phyloP scores from a whole-genome alignment of 2,797 vertebrate genomes.

The Ctenopoma kingsleyae region DNA sequence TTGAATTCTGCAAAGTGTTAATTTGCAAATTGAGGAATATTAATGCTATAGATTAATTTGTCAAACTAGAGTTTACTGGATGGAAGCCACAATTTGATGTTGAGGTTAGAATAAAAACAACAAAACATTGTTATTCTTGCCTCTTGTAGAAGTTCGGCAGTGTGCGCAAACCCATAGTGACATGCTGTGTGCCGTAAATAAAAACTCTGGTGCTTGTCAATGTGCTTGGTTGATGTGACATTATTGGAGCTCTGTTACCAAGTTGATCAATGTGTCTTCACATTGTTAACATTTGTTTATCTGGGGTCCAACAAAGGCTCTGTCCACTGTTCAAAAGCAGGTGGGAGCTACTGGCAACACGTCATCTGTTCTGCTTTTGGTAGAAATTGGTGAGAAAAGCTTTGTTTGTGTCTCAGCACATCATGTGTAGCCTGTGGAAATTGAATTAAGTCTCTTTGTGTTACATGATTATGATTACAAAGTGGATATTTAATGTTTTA shows the following conservation, averaged over 20 bases:
- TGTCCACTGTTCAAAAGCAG: not conserved
- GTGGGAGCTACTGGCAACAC: not conserved
- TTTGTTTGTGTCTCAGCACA: conserved; percentile 14
- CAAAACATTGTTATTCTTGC: not conserved
- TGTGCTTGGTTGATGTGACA: not conserved
- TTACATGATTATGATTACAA: conserved; percentile 18
- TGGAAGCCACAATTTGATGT: not conserved
- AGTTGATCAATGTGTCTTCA: not conserved
- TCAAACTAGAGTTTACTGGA: not conserved
- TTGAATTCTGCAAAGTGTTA: not conserved
- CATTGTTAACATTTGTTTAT: not conserved
- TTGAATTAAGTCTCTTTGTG: not conserved
- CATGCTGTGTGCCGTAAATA: not conserved
- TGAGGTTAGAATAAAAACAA: not conserved
- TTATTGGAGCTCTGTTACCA: not conserved
- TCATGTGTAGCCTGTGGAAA: not conserved
- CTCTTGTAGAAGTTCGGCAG: too few relatives aligned
- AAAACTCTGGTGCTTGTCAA: not conserved
- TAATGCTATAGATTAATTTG: not conserved
- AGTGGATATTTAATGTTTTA: conserved; percentile 12
- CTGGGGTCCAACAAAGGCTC: not conserved
- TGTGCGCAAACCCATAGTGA: not conserved
- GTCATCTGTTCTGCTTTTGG: conserved; percentile 1
- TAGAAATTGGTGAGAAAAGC: not conserved
- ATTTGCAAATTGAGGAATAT: not conserved